Percentiles rank a stretch among this genome's conserved stretches.
Evolutionary conservation across 2,888 invertebrate genomes (phyloP).

Genomic region (Octonoba sinensis): DNA sequence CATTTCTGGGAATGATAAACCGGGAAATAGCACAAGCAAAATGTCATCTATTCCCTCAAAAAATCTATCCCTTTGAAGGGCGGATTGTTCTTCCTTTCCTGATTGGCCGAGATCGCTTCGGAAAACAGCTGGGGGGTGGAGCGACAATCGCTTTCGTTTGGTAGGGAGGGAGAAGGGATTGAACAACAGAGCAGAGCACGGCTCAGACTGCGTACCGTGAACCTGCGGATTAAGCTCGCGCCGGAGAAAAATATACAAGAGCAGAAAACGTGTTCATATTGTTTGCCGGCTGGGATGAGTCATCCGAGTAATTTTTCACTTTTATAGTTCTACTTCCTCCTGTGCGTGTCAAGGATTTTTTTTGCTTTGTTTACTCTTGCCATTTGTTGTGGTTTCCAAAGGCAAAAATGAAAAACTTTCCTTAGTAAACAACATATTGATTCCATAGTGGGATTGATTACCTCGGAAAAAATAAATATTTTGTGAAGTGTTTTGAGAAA

Average conservation of each 20-base stretch:
- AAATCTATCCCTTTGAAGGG: slow-evolving; percentile 21
- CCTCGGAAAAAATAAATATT: no score
- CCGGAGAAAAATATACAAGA: background rate
- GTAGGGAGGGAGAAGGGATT: slow-evolving; percentile 42
- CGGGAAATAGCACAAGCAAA: no score
- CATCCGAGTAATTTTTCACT: slow-evolving; percentile 9
- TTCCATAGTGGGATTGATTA: no score
- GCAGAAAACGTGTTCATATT: background rate
- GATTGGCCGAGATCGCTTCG: slow-evolving; percentile 32
- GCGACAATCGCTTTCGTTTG: slow-evolving; percentile 19
- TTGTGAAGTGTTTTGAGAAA: no score
- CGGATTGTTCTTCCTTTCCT: slow-evolving; percentile 11
- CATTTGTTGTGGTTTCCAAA: background rate
- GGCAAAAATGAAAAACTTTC: no score
- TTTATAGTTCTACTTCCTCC: background rate
- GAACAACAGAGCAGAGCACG: slow-evolving; percentile 24
- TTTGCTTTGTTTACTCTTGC: slow-evolving; percentile 3
- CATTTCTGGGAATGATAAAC: no score
- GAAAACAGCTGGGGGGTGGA: slow-evolving; percentile 55
- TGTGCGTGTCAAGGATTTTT: slow-evolving; percentile 13
- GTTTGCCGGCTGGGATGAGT: slow-evolving; percentile 7
- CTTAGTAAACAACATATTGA: no score
- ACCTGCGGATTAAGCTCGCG: background rate
- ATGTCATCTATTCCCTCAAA: no score
- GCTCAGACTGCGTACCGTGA: slow-evolving; percentile 19